Evolutionary conservation across 2,888 invertebrate genomes (phyloP).

Genomic region (Auanema freiburgensis): DNA sequence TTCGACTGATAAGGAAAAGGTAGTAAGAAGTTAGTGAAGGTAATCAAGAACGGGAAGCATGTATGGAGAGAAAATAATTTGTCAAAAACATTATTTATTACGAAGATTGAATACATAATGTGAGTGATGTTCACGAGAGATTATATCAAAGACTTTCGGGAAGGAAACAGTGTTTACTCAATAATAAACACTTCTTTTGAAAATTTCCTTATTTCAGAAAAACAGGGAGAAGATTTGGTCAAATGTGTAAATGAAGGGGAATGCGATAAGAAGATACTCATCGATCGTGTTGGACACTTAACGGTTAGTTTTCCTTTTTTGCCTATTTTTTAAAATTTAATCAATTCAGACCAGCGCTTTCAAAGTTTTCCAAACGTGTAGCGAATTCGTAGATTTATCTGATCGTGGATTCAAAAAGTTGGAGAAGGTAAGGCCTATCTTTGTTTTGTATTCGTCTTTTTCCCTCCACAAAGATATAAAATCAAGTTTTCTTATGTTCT

Average conservation of each 20-base stretch:
- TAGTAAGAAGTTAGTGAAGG: not conserved
- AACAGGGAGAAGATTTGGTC: slow-evolving; percentile 45
- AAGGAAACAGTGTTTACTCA: too few species aligned
- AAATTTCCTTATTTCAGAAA: slow-evolving; percentile 42
- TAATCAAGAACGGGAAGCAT: slow-evolving; percentile 3
- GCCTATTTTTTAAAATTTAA: not conserved
- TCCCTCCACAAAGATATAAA: not conserved
- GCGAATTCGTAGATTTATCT: slow-evolving; percentile 86
- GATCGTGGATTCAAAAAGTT: slow-evolving; percentile 87
- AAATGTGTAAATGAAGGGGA: slow-evolving; percentile 25
- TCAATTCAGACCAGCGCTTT: slow-evolving; percentile 34
- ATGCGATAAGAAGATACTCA: slow-evolving; percentile 80
- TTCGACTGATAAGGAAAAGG: too few species aligned
- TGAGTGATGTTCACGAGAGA: too few species aligned
- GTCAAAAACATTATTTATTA: too few species aligned
- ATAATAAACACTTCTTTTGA: not conserved
- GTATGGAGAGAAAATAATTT: too few species aligned
- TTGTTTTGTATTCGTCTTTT: slow-evolving; percentile 4
- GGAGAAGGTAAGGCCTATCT: slow-evolving; percentile 85
- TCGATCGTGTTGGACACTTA: slow-evolving; percentile 89
- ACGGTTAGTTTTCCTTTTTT: slow-evolving; percentile 66
- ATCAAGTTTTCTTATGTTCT: slow-evolving; percentile 1
- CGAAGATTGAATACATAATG: too few species aligned
- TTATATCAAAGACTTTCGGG: too few species aligned
- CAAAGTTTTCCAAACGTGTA: slow-evolving; percentile 92